Evolutionary conservation across 2,888 invertebrate genomes (phyloP).

Genomic region (Selenia dentaria): DNA sequence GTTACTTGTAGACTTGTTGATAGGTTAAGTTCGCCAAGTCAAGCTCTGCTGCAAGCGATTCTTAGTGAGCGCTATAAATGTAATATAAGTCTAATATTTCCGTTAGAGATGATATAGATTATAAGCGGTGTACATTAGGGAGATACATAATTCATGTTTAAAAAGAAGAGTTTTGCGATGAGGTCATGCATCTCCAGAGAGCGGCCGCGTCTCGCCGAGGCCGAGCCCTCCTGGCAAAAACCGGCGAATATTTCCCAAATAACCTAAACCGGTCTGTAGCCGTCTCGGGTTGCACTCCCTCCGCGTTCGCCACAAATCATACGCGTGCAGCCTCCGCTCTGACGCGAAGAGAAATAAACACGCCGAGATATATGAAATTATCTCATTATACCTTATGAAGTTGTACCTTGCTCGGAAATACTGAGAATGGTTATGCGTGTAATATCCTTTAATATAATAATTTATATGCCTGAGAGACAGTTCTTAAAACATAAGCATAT

Average conservation of each 20-base stretch:
- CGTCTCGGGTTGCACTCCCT: conserved; percentile 59
- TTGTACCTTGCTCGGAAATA: conserved; percentile 25
- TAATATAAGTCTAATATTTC: too few species aligned
- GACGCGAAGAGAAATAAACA: conserved; percentile 32
- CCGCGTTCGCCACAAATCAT: conserved; percentile 59
- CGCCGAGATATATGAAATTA: conserved; percentile 26
- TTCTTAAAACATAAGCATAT: too few species aligned
- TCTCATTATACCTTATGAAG: conserved; percentile 28
- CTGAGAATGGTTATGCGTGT: too few species aligned
- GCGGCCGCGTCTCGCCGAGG: conserved; percentile 31
- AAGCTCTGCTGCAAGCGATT: too few species aligned
- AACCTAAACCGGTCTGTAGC: conserved; percentile 79
- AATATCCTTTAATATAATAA: too few species aligned
- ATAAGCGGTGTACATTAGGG: conserved; percentile 30
- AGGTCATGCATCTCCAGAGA: conserved; percentile 61
- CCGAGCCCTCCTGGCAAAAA: conserved; percentile 49
- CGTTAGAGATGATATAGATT: conserved; percentile 27
- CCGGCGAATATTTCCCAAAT: conserved; percentile 71
- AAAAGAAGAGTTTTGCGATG: conserved; percentile 58
- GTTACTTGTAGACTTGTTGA: too few species aligned
- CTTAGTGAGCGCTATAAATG: too few species aligned
- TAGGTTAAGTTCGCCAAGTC: too few species aligned
- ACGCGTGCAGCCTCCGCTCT: conserved; percentile 48
- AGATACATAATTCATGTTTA: conserved; percentile 38
- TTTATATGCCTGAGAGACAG: too few species aligned